Percentiles rank a stretch among this genome's conserved stretches.
Conservation (phyloP, 2,888 invertebrate genomes). For the Meloe dianella region DNA sequence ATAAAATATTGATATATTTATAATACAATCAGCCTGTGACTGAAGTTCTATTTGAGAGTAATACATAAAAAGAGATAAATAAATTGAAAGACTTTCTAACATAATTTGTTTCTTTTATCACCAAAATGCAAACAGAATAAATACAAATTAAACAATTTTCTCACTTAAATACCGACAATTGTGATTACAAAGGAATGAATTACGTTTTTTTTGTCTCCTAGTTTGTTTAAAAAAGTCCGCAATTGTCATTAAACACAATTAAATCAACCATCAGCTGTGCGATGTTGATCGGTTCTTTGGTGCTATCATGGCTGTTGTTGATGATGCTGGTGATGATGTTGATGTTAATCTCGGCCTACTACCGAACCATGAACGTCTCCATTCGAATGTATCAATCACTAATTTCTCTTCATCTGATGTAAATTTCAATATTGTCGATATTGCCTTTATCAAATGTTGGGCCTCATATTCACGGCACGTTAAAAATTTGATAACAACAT, state of each 20-base stretch:
- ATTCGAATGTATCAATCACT: conserved; percentile 78
- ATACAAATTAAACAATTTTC: not conserved
- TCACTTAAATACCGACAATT: conserved; percentile 1
- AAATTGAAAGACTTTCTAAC: conserved; percentile 52
- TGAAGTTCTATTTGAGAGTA: conserved; percentile 54
- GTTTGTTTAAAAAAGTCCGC: no score
- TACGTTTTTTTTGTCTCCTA: not conserved
- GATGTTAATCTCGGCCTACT: conserved; percentile 62
- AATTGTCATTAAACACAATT: conserved; percentile 24
- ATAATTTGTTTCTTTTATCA: not conserved
- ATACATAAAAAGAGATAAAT: conserved; percentile 41
- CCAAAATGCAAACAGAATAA: not conserved
- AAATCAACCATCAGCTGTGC: conserved; percentile 65
- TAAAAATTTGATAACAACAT: conserved; percentile 91
- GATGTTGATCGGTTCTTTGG: conserved; percentile 34
- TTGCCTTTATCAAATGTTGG: conserved; percentile 86
- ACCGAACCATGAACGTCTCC: conserved; percentile 77
- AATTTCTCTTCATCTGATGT: conserved; percentile 86
- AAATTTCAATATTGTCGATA: conserved; percentile 82
- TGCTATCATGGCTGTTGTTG: conserved; percentile 53
- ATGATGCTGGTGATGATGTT: conserved; percentile 61
- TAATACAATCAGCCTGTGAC: conserved; percentile 56
- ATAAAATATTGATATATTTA: conserved; percentile 60
- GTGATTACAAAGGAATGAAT: not conserved
- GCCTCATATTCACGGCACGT: conserved; percentile 89